Evolutionary conservation across 1,140 invertebrate species (phyloP).

Genomic region (Drosophila elegans): DNA sequence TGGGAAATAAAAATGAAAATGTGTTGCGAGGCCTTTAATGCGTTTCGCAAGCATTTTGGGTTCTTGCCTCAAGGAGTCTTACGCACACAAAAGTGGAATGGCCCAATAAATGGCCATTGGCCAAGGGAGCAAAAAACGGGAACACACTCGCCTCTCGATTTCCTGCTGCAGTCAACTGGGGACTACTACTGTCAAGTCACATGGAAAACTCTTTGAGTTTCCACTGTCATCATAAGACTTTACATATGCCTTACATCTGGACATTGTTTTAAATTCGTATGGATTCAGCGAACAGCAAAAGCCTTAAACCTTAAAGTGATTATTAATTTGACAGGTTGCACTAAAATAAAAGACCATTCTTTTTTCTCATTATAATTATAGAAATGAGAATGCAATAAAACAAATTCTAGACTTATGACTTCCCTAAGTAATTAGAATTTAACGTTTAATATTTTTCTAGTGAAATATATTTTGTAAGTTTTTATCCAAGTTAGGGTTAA

Average conservation of each 20-base stretch:
- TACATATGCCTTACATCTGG: slow-evolving; percentile 23
- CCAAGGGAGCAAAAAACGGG: slow-evolving; percentile 31
- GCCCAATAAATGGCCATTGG: slow-evolving; percentile 62
- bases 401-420: too few relatives aligned
- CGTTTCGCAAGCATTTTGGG: slow-evolving; percentile 58
- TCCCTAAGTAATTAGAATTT: too few relatives aligned
- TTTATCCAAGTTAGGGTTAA: too few relatives aligned
- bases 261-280: background rate
- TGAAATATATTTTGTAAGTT: too few relatives aligned
- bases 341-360: too few relatives aligned
- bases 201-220: slow-evolving; percentile 75
- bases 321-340: too few relatives aligned
- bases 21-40: slow-evolving; percentile 75
- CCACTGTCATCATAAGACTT: slow-evolving; percentile 33
- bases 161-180: slow-evolving; percentile 32
- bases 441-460: too few relatives aligned
- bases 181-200: slow-evolving; percentile 50
- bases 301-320: too few relatives aligned
- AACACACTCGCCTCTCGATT: slow-evolving; percentile 18
- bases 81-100: slow-evolving; percentile 47
- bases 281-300: background rate
- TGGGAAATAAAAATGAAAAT: slow-evolving; percentile 56
- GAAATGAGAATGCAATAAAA: too few relatives aligned
- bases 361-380: too few relatives aligned
- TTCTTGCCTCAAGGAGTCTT: slow-evolving; percentile 34